These are phyloP conservation scores for Lindbergichthys nudifrons DNA, from an alignment of 2,797 vertebrate genomes.

Conservation along the genomic window DNA sequence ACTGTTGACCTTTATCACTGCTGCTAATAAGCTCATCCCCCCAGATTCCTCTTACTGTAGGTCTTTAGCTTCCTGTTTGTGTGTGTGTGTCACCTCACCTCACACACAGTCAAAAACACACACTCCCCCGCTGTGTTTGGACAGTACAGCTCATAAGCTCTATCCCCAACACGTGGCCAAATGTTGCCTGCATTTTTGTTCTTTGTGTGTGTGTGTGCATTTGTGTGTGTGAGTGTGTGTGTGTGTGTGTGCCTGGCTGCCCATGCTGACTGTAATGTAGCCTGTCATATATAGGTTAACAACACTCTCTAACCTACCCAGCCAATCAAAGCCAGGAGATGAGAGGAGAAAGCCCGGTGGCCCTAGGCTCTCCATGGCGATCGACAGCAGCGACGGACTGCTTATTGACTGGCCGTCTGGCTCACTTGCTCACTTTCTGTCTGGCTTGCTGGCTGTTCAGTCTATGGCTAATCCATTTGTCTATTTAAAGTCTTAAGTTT, in stretches of 20 bases:
- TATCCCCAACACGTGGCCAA: conserved; percentile 69
- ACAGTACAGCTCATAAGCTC: conserved; percentile 57
- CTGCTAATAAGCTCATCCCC: conserved; percentile 41
- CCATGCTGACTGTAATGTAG: conserved; percentile 88
- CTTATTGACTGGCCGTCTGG: conserved; percentile 73
- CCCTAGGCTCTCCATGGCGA: conserved; percentile 72
- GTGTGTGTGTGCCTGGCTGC: conserved; percentile 72
- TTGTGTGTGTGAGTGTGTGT: conserved; percentile 39
- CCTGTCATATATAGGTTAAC: conserved; percentile 93
- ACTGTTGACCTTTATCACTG: conserved; percentile 15
- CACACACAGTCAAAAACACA: conserved; percentile 28
- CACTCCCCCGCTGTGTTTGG: conserved; percentile 65
- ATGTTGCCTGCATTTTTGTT: conserved; percentile 40
- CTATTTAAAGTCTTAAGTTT: conserved; percentile 68
- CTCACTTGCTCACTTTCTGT: conserved; percentile 74
- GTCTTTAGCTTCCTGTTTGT: conserved; percentile 12
- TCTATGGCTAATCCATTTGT: conserved; percentile 65
- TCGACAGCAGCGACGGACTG: conserved; percentile 80
- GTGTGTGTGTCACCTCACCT: background rate
- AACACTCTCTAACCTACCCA: conserved; percentile 84
- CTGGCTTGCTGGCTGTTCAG: conserved; percentile 61
- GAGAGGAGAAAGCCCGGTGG: conserved; percentile 62
- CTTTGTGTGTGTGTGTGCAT: conserved; percentile 51
- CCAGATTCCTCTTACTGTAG: conserved; percentile 40
- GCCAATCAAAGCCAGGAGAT: conserved; percentile 79